These are phyloP conservation scores for Allacma fusca DNA, from an alignment of 2,888 invertebrate genomes.

Conservation along the genomic window DNA sequence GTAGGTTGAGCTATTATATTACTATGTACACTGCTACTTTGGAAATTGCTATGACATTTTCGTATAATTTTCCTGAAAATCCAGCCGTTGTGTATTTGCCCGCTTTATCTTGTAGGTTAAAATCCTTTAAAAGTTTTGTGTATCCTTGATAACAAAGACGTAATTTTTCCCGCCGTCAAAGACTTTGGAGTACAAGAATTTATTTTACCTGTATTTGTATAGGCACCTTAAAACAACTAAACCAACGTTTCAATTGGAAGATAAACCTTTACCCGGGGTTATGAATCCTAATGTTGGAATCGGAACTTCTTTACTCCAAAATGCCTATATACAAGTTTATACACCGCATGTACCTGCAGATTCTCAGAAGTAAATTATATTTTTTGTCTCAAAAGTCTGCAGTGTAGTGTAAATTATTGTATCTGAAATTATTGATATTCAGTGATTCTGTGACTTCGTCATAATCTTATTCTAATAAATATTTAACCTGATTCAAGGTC, in stretches of 20 bases:
- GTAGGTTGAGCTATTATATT: constrained; percentile 14
- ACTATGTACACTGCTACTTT: neutral
- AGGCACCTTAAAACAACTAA: constrained; percentile 44
- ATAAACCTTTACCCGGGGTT: constrained; percentile 33
- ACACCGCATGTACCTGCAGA: constrained; percentile 41
- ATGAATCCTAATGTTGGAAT: constrained; percentile 32
- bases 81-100: neutral
- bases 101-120: neutral
- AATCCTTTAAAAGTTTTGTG: neutral
- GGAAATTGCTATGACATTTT: neutral
- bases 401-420: neutral
- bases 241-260: constrained; percentile 45
- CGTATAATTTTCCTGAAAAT: no score
- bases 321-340: constrained; percentile 42
- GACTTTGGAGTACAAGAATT: neutral
- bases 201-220: constrained; percentile 9
- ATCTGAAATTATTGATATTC: neutral
- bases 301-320: constrained; percentile 34
- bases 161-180: neutral
- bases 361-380: constrained; percentile 32
- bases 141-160: neutral
- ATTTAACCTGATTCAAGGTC: constrained; percentile 20
- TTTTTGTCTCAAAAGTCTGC: constrained; percentile 24
- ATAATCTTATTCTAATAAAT: neutral
- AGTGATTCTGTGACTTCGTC: no score